phyloP scores from a whole-genome alignment of 2,113 vertebrate genomes.

The Acanthochromis polyacanthus region DNA sequence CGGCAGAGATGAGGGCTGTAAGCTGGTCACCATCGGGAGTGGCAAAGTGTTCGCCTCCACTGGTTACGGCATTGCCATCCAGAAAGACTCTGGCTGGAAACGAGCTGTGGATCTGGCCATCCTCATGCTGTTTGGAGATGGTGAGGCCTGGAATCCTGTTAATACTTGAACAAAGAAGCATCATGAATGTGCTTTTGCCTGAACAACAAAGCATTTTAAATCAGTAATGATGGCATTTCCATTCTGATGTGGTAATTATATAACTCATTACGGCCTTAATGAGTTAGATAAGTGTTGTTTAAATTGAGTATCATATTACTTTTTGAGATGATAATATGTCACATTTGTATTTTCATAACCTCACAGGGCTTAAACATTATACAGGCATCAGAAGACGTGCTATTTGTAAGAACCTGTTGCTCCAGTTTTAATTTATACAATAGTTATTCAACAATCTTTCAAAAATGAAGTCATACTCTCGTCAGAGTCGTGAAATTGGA shows the following conservation, averaged over 20 bases:
- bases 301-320: too few species aligned
- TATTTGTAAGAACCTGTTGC: not conserved
- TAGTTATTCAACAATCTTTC: not conserved
- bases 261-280: not conserved
- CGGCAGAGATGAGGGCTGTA: constrained; percentile 97
- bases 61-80: constrained; percentile 98
- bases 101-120: constrained; percentile 97
- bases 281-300: not conserved
- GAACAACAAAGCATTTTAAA: not conserved
- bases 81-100: constrained; percentile 98
- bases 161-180: not conserved
- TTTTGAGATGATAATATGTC: not conserved
- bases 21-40: constrained; percentile 97
- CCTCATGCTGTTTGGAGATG: constrained; percentile 97
- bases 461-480: constrained; percentile 2
- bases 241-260: not conserved
- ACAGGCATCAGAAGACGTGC: not conserved
- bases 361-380: not conserved
- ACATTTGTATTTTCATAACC: not conserved
- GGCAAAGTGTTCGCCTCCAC: constrained; percentile 99
- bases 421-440: not conserved
- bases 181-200: not conserved
- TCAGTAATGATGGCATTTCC: not conserved
- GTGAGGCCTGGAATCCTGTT: constrained; percentile 63
- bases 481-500: not conserved